These are phyloP conservation scores for Sebastiscus tertius DNA, from an alignment of 2,797 vertebrate species.

Conservation along the genomic window DNA sequence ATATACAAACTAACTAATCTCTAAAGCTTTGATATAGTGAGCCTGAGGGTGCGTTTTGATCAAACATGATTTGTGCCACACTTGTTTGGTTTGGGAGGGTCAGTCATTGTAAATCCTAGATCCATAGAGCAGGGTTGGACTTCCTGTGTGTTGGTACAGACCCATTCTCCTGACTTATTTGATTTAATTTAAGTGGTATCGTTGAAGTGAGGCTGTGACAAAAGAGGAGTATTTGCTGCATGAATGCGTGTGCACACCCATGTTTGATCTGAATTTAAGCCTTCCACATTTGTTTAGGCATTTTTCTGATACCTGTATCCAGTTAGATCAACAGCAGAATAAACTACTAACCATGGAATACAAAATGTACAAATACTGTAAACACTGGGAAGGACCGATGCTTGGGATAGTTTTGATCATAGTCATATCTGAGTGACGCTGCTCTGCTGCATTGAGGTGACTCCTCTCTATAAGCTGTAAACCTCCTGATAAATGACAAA, in stretches of 20 bases:
- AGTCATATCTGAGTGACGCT: not conserved
- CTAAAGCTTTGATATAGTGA: not conserved
- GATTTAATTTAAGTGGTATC: not conserved
- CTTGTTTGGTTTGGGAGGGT: slow-evolving; percentile 43
- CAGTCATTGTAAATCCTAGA: not conserved
- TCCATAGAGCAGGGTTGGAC: slow-evolving; percentile 13
- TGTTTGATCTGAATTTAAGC: not conserved
- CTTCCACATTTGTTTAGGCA: not conserved
- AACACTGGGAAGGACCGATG: not conserved
- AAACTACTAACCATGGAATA: not conserved
- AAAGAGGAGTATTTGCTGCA: not conserved
- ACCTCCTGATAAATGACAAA: slow-evolving; percentile 45
- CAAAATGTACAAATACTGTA: not conserved
- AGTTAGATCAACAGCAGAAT: not conserved
- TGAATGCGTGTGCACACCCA: not conserved
- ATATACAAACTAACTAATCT: not conserved
- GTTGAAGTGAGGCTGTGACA: not conserved
- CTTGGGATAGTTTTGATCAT: not conserved
- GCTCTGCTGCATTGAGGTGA: not conserved
- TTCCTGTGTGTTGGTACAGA: not conserved
- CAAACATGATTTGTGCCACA: not conserved
- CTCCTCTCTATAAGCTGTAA: slow-evolving; percentile 30
- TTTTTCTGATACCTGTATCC: not conserved
- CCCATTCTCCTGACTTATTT: not conserved
- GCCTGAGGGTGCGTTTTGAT: not conserved